phyloP scores from a whole-genome alignment of 2,888 invertebrate species.

The Cephus runcator region DNA sequence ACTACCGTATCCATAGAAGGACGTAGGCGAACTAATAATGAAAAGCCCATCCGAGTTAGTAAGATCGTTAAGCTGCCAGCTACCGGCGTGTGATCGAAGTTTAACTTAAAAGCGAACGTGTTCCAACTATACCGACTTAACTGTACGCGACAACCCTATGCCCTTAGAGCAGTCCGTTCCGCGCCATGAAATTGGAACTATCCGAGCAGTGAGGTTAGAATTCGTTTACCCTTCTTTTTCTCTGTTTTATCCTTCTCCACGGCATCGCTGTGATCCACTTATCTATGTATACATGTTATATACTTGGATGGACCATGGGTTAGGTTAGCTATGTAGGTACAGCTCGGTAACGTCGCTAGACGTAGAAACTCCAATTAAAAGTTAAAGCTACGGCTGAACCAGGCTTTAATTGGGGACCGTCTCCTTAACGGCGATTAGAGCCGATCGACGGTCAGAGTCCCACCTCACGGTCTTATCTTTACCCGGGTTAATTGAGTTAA shows the following conservation, averaged over 20 bases:
- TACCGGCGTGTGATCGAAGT: conserved; percentile 45
- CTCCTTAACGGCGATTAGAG: conserved; percentile 35
- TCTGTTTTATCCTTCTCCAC: conserved; percentile 2
- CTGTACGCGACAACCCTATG: background rate
- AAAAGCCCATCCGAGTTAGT: conserved; percentile 56
- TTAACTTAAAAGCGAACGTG: conserved; percentile 51
- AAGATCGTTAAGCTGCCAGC: conserved; percentile 54
- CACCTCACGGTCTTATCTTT: background rate
- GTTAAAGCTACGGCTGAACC: conserved; percentile 40
- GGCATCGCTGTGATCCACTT: background rate
- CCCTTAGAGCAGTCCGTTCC: background rate
- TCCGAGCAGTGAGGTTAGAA: background rate
- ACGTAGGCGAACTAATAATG: conserved; percentile 51
- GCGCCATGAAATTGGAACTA: background rate
- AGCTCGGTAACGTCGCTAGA: background rate
- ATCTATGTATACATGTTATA: too few species aligned
- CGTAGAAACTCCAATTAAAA: conserved; percentile 52
- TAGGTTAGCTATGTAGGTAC: background rate
- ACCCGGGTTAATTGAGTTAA: background rate
- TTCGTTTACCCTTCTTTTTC: conserved; percentile 11
- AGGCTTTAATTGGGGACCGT: conserved; percentile 33
- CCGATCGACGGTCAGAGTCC: conserved; percentile 27
- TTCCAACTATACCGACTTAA: conserved; percentile 23
- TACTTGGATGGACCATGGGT: too few species aligned
- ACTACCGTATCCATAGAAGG: background rate